Percentiles rank a stretch among this genome's conserved stretches.
These are phyloP conservation scores for Hystrix brachyura DNA, from an alignment of 2,113 vertebrate species.

Conservation along the genomic window DNA sequence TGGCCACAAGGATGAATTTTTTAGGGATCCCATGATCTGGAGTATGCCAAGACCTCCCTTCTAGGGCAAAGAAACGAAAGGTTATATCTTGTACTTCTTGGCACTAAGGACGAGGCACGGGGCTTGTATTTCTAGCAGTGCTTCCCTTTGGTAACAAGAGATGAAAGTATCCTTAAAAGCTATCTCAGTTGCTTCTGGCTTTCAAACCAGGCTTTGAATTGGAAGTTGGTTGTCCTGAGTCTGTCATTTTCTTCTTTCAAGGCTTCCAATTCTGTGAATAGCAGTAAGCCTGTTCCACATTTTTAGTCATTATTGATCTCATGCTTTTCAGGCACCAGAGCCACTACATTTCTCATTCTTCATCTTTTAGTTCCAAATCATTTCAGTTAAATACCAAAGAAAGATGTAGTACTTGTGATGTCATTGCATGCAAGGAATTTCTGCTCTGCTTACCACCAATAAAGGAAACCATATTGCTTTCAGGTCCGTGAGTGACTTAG, in stretches of 20 bases:
- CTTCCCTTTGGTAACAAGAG: not conserved
- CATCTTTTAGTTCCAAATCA: not conserved
- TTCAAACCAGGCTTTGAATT: conserved; percentile 41
- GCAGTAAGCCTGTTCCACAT: not conserved
- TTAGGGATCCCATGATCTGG: not conserved
- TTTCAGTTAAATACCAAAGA: conserved; percentile 2
- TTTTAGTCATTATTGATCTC: not conserved
- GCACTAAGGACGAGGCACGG: not conserved
- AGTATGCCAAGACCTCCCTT: not conserved
- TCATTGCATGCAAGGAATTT: not conserved
- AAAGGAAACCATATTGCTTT: not conserved
- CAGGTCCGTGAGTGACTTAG: not conserved
- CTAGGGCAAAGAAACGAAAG: not conserved
- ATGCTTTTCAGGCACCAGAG: not conserved
- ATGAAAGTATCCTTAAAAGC: not conserved
- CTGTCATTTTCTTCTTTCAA: conserved; percentile 18
- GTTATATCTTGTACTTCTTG: not conserved
- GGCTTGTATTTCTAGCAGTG: not conserved
- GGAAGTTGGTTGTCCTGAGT: not conserved
- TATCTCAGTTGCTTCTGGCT: not conserved
- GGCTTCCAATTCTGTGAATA: not conserved
- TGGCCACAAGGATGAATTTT: not conserved
- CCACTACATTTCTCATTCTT: not conserved
- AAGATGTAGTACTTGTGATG: not conserved
- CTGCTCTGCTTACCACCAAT: not conserved